Base-by-base conservation (phyloP, 2,113 vertebrate genomes). In the Cephalopholis sonnerati region DNA sequence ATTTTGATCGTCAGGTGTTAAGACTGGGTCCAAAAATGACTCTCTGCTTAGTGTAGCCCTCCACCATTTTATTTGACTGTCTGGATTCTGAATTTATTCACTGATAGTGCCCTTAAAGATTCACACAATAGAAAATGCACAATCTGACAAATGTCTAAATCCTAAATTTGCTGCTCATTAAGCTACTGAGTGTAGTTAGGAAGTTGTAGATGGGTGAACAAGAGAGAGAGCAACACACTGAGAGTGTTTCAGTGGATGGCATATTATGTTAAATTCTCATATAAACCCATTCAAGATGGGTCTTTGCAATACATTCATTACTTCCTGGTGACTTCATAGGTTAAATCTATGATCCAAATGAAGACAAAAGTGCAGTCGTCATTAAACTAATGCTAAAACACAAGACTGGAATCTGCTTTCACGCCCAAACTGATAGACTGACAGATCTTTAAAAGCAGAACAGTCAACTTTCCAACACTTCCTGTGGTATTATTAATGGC, bases 101-200 rank as follows among this genome's bases (percentile, higher is more conserved):
- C 20, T 39, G 16, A 32, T 9, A 46, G 10, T 63, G n/a, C 15
- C 16, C 6, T 46, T 1, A 55, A 64, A 39, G 2, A n/a, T 22
- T 25, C 4, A 6, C 24, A 29, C 18, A 59, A 9, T 46, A 25
- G 32, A 46, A 51, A 36, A n/a, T 41, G 5, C 20, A 63, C 61
- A 63, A n/a, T 25, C n/a, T 53, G 20, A 61, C 32, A 71, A 51
- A 50, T 51, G 54, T 67, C 39, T 11, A 81, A 67, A 41, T 59
- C 27, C 27, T 74, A 24, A 69, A 51, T 10, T 12, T 24, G 22
- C 20, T 41, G 61, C 36, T 63, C 20, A 63, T 20, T 62, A 36
- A 50, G 29, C 11, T 8, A 24, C 13, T 11, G 29, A 69, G 22
- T 39, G 32, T 24, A 41, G 36, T 46, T 4, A 61, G 41, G 25